phyloP scores from a whole-genome alignment of 2,797 vertebrate genomes.

The Cephalopachus bancanus region DNA sequence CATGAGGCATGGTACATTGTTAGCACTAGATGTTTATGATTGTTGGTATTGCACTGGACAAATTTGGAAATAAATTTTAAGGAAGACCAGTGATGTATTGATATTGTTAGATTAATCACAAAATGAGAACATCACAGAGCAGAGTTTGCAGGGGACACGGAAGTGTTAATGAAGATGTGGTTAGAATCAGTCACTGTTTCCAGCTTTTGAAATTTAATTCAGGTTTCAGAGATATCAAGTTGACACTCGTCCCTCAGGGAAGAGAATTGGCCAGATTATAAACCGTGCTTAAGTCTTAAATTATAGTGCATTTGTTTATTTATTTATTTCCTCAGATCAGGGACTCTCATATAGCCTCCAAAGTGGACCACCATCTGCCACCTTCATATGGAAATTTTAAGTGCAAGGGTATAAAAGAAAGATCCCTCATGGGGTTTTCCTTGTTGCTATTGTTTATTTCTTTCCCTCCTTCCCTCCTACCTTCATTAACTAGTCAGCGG shows the following conservation, averaged over 20 bases:
- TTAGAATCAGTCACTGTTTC: background rate
- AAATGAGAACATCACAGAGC: fast-evolving
- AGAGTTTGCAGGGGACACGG: too few relatives aligned
- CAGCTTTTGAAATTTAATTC: constrained; percentile 29
- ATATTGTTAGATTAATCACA: fast-evolving
- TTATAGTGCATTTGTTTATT: background rate
- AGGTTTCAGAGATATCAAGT: background rate
- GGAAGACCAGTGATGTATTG: background rate
- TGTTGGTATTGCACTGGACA: background rate
- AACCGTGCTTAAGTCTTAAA: background rate
- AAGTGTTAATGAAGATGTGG: background rate
- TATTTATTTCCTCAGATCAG: constrained; percentile 52
- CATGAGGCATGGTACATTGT: background rate
- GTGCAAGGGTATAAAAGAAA: background rate
- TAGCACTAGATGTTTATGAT: background rate
- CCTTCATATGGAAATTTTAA: background rate
- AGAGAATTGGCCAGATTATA: background rate
- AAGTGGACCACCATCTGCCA: constrained; percentile 39
- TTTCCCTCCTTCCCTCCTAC: background rate
- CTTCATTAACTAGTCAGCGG: background rate
- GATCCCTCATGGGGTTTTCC: background rate
- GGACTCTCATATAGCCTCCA: background rate
- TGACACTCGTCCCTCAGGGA: constrained; percentile 27
- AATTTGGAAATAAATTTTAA: background rate
- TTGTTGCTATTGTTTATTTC: background rate